Evolutionary conservation across 2,888 invertebrate genomes (phyloP), one percentile per base, ranked within the genome.

Genomic region (Hirtodrosophila histrioides): DNA sequence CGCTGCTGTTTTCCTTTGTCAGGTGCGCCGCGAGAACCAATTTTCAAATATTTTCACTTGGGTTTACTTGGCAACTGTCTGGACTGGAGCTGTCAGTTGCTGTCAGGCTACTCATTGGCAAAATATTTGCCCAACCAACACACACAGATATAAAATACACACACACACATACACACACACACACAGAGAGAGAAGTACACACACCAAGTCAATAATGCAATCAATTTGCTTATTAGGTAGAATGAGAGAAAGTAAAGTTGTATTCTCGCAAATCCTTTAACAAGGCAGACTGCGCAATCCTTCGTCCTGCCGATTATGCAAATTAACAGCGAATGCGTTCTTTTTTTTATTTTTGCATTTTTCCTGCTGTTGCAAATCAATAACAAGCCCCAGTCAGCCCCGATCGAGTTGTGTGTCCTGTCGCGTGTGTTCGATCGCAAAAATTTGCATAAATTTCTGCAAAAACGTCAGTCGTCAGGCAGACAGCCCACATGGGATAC

Each of bases 1-100:
- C 64, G 63, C 45, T 73, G 69, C 57, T 82, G 73, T 83, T 83
- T 77, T 67, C 66, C 82, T 81, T 78, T 86, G 88, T 86, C 84
- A 89, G 83, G 89, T 89, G 84, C 75, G 81, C 81, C 80, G 76
- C 78, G 74, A 87, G 79, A 82, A 90, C 89, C 90, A 85, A 89
- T 88, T 88, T 86, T 78, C 88, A 90, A 90, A 90, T 90, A 90
- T 90, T 89, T 89, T 88, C 78, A 77, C 79, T 80, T 86, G 50
- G 85, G 68, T 86, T 86, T 50, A 31, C 37, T 60, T 45, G 58
- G 46, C 35, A 58, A 54, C 56, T 58, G 55, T 53, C 56, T 46
- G 54, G 54, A 36, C 63, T 57, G 48, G 8, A 35, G 55, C 75
- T 75, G 71, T 75, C 69, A 68, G 71, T 56, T 68, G 66, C 76